A percentile compares a stretch with the other conserved stretches of the same genome.
phyloP scores from a whole-genome alignment of 2,797 vertebrate genomes.

The Hemitrygon akajei region DNA sequence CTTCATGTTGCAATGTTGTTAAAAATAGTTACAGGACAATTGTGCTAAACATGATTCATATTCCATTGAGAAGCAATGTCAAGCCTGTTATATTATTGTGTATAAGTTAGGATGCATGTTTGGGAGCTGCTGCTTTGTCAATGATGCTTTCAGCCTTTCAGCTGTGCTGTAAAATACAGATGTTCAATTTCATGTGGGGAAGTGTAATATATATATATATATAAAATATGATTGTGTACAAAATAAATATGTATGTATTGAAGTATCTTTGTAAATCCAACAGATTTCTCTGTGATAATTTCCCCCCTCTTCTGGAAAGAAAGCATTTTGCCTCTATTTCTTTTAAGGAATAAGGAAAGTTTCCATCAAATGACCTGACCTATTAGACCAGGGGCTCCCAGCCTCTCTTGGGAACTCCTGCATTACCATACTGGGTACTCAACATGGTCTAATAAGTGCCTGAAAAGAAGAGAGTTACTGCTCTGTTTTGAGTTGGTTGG shows the following conservation, averaged over 20 bases:
- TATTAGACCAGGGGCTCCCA: background rate
- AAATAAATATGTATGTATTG: background rate
- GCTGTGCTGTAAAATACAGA: background rate
- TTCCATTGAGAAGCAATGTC: background rate
- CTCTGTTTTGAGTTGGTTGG: background rate
- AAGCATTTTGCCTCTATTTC: background rate
- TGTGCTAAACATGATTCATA: background rate
- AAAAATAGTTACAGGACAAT: background rate
- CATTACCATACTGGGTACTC: background rate
- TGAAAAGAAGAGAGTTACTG: background rate
- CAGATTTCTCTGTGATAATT: background rate
- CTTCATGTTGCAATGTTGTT: background rate
- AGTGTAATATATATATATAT: background rate
- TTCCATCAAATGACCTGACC: background rate
- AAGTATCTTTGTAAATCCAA: background rate
- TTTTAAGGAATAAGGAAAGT: background rate
- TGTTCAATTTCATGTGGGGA: background rate
- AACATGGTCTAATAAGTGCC: background rate
- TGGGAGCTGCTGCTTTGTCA: background rate
- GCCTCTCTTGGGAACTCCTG: too few relatives aligned
- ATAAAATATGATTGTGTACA: too few relatives aligned
- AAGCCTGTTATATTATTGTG: too few relatives aligned
- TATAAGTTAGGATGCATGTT: background rate
- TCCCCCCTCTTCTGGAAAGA: background rate
- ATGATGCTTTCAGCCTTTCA: background rate